Conservation (phyloP, 2,888 invertebrate species). For the Xylocampa areola region DNA sequence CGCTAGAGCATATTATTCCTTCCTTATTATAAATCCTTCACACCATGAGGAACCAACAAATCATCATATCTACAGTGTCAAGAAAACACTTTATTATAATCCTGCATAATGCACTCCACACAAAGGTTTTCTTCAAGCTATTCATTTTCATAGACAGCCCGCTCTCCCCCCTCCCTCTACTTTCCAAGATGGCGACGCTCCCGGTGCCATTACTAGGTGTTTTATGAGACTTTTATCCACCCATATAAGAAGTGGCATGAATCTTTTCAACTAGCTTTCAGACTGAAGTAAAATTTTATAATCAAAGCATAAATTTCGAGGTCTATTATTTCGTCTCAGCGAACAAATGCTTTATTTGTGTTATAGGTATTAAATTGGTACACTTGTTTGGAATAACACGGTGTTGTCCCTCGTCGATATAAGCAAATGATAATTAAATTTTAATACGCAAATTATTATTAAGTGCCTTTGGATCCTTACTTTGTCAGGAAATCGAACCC, state of each 20-base stretch:
- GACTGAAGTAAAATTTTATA: neutral
- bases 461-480: too few relatives aligned
- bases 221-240: slow-evolving; percentile 26
- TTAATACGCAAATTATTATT: too few relatives aligned
- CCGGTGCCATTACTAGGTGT: slow-evolving; percentile 29
- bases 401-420: too few relatives aligned
- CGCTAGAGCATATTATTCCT: too few relatives aligned
- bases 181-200: slow-evolving; percentile 28
- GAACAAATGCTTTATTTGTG: too few relatives aligned
- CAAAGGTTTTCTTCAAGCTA: slow-evolving; percentile 32
- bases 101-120: slow-evolving; percentile 36
- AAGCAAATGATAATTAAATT: too few relatives aligned
- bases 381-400: too few relatives aligned
- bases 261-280: slow-evolving; percentile 31
- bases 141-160: slow-evolving; percentile 47
- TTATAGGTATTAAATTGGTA: too few relatives aligned
- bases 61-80: slow-evolving; percentile 1
- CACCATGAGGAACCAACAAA: too few relatives aligned
- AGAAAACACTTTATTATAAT: slow-evolving; percentile 30
- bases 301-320: neutral
- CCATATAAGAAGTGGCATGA: slow-evolving; percentile 25
- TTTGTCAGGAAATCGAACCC: too few relatives aligned
- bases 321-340: too few relatives aligned
- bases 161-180: neutral
- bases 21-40: too few relatives aligned